Conservation (phyloP, 2,797 vertebrate species). For the Takifugu ocellatus region DNA sequence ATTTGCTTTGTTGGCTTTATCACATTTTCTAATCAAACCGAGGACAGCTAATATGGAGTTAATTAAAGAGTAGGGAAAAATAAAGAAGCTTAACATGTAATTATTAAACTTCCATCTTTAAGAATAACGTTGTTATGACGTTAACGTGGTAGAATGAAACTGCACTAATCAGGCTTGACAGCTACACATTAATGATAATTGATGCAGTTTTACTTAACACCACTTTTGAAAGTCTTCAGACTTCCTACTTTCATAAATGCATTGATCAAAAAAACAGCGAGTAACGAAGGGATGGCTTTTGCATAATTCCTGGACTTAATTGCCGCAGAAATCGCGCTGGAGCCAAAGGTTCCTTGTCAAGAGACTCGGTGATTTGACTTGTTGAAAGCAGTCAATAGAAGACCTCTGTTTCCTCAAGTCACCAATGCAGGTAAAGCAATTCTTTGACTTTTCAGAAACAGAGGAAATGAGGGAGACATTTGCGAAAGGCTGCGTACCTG, state of each 20-base stretch:
- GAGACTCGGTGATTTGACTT: constrained; percentile 1
- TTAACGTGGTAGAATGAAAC: too few species aligned
- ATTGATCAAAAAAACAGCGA: constrained; percentile 16
- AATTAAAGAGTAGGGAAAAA: background rate
- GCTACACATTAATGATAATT: too few species aligned
- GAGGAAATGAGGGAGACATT: too few species aligned
- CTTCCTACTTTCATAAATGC: background rate
- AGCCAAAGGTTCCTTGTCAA: constrained; percentile 20
- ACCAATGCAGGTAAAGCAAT: background rate
- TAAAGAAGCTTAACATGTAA: background rate
- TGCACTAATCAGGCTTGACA: too few species aligned
- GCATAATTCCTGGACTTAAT: background rate
- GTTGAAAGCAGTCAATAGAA: constrained; percentile 10
- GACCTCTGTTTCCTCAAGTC: background rate
- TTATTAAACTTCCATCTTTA: background rate
- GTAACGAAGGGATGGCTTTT: background rate
- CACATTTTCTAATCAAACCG: background rate
- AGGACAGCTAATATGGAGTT: background rate
- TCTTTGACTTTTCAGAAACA: too few species aligned
- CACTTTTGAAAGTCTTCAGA: background rate
- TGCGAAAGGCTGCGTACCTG: too few species aligned
- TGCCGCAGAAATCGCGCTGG: constrained; percentile 1
- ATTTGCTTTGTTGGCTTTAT: background rate
- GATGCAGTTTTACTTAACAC: too few species aligned
- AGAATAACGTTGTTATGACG: too few species aligned